Conservation (phyloP, 2,888 invertebrate genomes). For the Amphipoea lucens region DNA sequence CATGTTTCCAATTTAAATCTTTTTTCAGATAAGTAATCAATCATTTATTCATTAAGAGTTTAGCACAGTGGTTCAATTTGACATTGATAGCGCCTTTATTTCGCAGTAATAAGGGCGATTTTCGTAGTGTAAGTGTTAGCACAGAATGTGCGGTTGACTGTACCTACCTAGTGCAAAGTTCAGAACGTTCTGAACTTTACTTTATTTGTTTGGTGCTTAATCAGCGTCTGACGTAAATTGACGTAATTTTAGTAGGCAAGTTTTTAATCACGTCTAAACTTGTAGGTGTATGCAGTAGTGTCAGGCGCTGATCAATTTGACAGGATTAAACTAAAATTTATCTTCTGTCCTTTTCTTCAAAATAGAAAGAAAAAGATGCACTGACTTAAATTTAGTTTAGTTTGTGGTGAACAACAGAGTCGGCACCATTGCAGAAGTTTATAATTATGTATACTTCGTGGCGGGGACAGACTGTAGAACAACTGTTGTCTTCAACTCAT, state of each 20-base stretch:
- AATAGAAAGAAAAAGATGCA: too few relatives aligned
- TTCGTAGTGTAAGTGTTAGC: neutral
- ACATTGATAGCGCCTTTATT: neutral
- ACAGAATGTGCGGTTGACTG: neutral
- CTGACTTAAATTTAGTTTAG: too few relatives aligned
- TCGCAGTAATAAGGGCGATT: neutral
- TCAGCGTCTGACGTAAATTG: too few relatives aligned
- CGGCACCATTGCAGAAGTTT: too few relatives aligned
- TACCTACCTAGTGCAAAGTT: neutral
- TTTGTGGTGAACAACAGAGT: too few relatives aligned
- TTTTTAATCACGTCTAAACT: too few relatives aligned
- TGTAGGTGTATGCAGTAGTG: too few relatives aligned
- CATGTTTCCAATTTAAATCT: neutral
- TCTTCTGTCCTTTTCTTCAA: too few relatives aligned
- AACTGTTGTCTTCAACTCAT: neutral
- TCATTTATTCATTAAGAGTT: neutral
- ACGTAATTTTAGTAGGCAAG: too few relatives aligned
- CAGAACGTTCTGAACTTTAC: neutral
- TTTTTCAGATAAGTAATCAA: neutral
- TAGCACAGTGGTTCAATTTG: neutral
- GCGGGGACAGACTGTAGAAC: neutral
- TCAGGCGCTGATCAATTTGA: too few relatives aligned
- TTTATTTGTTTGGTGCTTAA: too few relatives aligned
- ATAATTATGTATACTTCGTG: neutral
- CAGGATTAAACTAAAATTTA: too few relatives aligned